A percentile compares a stretch with the other conserved stretches of the same genome.
phyloP scores from a whole-genome alignment of 1,140 invertebrate species.

The Eupristina koningsbergeri region DNA sequence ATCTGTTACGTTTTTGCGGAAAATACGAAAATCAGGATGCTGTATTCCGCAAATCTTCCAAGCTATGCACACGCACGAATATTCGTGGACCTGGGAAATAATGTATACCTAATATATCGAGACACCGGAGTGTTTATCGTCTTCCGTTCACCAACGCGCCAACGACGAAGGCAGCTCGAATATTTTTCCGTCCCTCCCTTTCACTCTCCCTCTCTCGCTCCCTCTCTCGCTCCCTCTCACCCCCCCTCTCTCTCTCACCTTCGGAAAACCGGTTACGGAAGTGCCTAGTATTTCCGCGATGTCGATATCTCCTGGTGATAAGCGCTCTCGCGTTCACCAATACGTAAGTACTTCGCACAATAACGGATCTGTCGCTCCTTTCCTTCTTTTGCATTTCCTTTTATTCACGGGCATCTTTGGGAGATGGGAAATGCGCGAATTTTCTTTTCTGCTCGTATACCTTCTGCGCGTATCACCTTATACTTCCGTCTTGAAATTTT shows the following conservation, averaged over 20 bases:
- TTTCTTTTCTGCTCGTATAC: too few relatives aligned
- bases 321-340: conserved; percentile 29
- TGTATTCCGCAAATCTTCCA: not conserved
- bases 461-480: too few relatives aligned
- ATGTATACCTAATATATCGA: not conserved
- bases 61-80: not conserved
- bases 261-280: conserved; percentile 50
- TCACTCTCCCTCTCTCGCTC: conserved; percentile 1
- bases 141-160: not conserved
- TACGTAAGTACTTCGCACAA: not conserved
- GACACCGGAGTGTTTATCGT: not conserved
- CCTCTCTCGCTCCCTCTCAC: conserved; percentile 10
- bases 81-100: not conserved
- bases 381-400: conserved; percentile 3
- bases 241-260: conserved; percentile 25
- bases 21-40: not conserved
- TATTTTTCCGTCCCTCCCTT: not conserved
- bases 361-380: conserved; percentile 40
- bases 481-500: not conserved
- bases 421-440: not conserved
- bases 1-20: not conserved
- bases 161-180: not conserved
- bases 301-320: conserved; percentile 46
- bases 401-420: not conserved
- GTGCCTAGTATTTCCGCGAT: conserved; percentile 49